Conservation (phyloP, 2,888 invertebrate genomes). For the Ceriagrion tenellum region DNA sequence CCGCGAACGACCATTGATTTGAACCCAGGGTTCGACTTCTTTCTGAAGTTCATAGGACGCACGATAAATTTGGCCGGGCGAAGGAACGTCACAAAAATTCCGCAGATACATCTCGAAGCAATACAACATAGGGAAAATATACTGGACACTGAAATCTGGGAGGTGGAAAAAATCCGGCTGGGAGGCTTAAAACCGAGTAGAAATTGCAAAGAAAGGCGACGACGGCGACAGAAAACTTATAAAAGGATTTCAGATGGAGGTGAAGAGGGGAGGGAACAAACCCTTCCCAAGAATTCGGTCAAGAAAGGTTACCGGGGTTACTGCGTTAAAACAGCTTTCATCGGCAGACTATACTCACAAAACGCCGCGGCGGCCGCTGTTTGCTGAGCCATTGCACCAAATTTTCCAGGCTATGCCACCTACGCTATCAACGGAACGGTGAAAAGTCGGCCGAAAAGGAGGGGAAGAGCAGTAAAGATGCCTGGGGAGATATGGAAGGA, state of each 20-base stretch:
- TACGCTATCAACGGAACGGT: neutral
- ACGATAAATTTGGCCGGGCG: too few species aligned
- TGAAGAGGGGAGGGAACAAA: too few species aligned
- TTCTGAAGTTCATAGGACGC: too few species aligned
- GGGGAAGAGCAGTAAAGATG: neutral
- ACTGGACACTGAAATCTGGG: neutral
- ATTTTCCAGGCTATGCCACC: neutral
- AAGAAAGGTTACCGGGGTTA: conserved; percentile 11
- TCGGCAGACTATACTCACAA: neutral
- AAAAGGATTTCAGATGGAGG: neutral
- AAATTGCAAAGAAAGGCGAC: neutral
- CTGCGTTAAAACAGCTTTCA: neutral
- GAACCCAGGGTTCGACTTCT: too few species aligned
- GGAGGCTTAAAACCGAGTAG: neutral
- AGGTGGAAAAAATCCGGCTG: neutral
- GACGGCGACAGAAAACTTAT: neutral
- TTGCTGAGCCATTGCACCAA: conserved; percentile 18
- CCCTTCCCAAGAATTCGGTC: neutral
- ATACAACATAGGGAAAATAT: neutral
- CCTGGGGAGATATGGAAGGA: neutral
- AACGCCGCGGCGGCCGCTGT: neutral
- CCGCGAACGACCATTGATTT: too few species aligned
- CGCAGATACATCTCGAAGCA: neutral
- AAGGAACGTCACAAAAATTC: neutral
- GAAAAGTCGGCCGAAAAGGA: too few species aligned